Percentiles rank a stretch among this genome's conserved stretches.
phyloP scores from a whole-genome alignment of 2,113 vertebrate species.

The Hippocampus barbouri region DNA sequence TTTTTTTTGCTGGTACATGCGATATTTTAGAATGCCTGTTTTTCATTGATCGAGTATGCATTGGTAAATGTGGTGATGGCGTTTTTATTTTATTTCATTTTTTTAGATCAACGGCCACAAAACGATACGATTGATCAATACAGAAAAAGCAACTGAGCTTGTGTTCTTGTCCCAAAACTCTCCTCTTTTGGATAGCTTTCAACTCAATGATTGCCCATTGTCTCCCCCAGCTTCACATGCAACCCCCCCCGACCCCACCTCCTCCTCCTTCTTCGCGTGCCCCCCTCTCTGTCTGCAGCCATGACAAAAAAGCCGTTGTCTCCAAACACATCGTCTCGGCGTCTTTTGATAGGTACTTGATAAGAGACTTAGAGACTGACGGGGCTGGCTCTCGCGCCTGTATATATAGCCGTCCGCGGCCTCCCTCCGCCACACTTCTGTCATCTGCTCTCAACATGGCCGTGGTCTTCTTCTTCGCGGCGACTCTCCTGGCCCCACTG shows the following conservation, averaged over 20 bases:
- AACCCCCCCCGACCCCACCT: not conserved
- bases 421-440: slow-evolving; percentile 1
- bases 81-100: too few relatives aligned
- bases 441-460: slow-evolving; percentile 47
- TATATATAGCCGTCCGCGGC: slow-evolving; percentile 58
- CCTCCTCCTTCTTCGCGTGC: slow-evolving; percentile 25
- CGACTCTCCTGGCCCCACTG: slow-evolving; percentile 21
- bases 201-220: slow-evolving; percentile 34
- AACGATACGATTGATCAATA: not conserved
- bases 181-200: not conserved
- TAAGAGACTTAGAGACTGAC: slow-evolving; percentile 66
- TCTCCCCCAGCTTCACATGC: not conserved
- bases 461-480: slow-evolving; percentile 29
- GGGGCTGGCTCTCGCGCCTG: slow-evolving; percentile 50
- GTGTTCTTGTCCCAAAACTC: not conserved
- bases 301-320: slow-evolving; percentile 70
- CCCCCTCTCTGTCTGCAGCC: slow-evolving; percentile 64
- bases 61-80: not conserved
- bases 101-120: too few relatives aligned
- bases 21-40: too few relatives aligned
- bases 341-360: slow-evolving; percentile 73
- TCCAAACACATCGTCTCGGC: slow-evolving; percentile 70
- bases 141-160: not conserved
- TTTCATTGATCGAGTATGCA: not conserved
- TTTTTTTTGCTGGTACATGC: too few relatives aligned